Base-by-base conservation (phyloP, 2,797 vertebrate genomes). In the Monodelphis domestica region DNA sequence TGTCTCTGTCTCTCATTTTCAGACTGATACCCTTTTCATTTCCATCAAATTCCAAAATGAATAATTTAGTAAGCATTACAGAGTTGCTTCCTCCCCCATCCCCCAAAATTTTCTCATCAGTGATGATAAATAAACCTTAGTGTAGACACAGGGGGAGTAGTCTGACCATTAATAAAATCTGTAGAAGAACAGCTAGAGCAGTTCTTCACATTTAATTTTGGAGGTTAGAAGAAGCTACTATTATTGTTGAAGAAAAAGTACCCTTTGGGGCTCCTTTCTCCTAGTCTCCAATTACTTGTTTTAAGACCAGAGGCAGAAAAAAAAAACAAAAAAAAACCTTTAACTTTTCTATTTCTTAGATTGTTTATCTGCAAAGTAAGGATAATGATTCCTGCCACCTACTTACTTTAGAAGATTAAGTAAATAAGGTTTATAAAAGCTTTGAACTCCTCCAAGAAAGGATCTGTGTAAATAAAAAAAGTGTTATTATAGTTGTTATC, bases 221-320 rank as follows among this genome's bases (percentile, higher is more conserved):
- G 56, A 88, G 52, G 54, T 94, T 89, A 51, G 53, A 95, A 93
- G 89, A 91, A 56, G 88, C 10, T 50, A 55, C 94, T 91, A 92
- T 92, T 70, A 89, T 12, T n/a, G 29, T 45, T 95, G 33, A 90
- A 88, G 92, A 91, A 45, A 26, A 45, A 94, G 87, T 53, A 63
- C 29, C 10, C 0, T 26, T 93, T 15, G 92, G 55, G 14, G 89
- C 89, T 91, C 87, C 91, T 94, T 30, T 88, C 88, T 63, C 78
- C 94, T 57, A 90, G 93, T 70, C 92, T 88, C 51, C 55, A 94
- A 55, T 57, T 94, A 54, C 95, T 91, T 93, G 94, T 88, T 92
- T 95, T 93, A 91, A 95, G 89, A 91, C 90, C 92, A 94, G 91
- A 93, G 53, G 54, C 90, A 88, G 89, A 78, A 26, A 1, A 26